A percentile compares a stretch with the other conserved stretches of the same genome.
These are phyloP conservation scores for Chelonus insularis DNA, from an alignment of 1,140 invertebrate species.

Conservation along the genomic window DNA sequence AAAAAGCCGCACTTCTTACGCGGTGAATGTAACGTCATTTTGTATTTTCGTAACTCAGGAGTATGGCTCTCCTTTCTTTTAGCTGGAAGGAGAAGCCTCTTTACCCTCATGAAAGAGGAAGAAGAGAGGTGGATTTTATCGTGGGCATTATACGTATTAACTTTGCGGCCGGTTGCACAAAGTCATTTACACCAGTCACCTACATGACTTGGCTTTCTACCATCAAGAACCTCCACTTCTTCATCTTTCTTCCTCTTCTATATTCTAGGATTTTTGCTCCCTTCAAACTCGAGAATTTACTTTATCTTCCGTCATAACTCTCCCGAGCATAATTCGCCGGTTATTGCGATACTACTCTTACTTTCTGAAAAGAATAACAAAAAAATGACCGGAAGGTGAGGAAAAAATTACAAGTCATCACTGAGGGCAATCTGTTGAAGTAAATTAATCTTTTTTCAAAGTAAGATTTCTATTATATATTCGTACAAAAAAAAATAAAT, in stretches of 20 bases:
- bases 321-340: too few species aligned
- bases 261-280: neutral
- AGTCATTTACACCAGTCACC: conserved; percentile 26
- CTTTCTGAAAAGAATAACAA: too few species aligned
- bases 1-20: neutral
- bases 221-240: neutral
- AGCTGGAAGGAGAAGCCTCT: neutral
- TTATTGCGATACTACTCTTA: too few species aligned
- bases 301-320: too few species aligned
- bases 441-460: too few species aligned
- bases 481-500: too few species aligned
- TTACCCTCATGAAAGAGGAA: neutral
- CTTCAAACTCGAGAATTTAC: too few species aligned
- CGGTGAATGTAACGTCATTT: conserved; percentile 12
- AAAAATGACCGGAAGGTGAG: too few species aligned
- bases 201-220: conserved; percentile 20
- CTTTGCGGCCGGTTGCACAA: conserved; percentile 24
- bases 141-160: conserved; percentile 19
- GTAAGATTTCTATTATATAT: too few species aligned
- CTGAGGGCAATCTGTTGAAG: too few species aligned
- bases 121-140: conserved; percentile 21
- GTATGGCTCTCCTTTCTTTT: neutral
- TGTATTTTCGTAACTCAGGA: conserved; percentile 8
- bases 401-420: too few species aligned
- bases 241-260: neutral